A percentile compares a stretch with the other conserved stretches of the same genome.
Evolutionary conservation across 2,888 invertebrate species (phyloP).

Genomic region (Craniophora ligustri): DNA sequence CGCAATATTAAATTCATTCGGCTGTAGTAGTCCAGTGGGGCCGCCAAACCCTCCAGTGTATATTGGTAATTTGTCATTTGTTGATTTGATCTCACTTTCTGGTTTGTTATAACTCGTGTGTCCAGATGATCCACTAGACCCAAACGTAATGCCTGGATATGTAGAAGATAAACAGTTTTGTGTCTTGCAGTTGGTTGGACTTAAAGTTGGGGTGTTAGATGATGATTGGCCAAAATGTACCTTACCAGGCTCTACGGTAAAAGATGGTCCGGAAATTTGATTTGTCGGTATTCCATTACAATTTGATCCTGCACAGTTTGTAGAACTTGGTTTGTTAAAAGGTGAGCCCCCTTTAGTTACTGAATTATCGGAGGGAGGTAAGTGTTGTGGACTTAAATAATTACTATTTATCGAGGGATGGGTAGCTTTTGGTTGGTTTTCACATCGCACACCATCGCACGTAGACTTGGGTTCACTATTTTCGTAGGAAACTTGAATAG

Average conservation of each 20-base stretch:
- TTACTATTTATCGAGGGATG: constrained; percentile 11
- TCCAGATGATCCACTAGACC: constrained; percentile 7
- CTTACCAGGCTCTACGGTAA: constrained; percentile 4
- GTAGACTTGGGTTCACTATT: constrained; percentile 18
- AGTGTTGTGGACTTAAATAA: constrained; percentile 22
- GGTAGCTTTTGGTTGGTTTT: constrained; percentile 28
- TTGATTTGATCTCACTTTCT: constrained; percentile 6
- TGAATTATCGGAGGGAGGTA: constrained; percentile 3
- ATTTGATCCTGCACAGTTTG: constrained; percentile 37
- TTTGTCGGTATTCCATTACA: constrained; percentile 22
- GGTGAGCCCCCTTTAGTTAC: constrained; percentile 14
- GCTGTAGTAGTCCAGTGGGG: constrained; percentile 41
- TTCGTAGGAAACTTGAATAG: constrained; percentile 39
- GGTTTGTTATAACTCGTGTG: constrained; percentile 11
- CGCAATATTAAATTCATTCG: constrained; percentile 33
- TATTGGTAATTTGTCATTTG: constrained; percentile 34
- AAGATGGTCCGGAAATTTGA: constrained; percentile 15
- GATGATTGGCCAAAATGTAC: constrained; percentile 18
- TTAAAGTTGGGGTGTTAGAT: constrained; percentile 6
- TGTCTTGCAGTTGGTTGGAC: constrained; percentile 12
- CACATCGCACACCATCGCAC: constrained; percentile 45
- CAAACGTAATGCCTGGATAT: constrained; percentile 2
- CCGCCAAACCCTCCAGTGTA: constrained; percentile 49
- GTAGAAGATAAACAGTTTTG: constrained; percentile 19
- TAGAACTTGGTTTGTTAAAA: constrained; percentile 11